Evolutionary conservation across 2,113 vertebrate species (phyloP).

Genomic region (Elanus axillaris): DNA sequence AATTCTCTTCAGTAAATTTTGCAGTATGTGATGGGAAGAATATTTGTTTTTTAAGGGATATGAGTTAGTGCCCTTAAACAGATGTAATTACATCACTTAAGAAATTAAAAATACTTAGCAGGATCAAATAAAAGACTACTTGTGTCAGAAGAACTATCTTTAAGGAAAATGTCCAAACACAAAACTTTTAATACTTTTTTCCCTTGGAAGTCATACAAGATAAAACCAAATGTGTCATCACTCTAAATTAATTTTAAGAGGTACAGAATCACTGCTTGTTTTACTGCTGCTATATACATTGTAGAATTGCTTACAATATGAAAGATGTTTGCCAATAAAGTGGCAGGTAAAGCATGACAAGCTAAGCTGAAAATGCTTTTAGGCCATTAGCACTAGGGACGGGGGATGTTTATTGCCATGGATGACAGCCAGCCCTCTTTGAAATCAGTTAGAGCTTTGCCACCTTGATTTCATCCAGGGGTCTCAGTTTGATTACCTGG

Average conservation of each 20-base stretch:
- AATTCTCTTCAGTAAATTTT: background rate
- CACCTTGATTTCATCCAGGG: background rate
- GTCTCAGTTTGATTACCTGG: background rate
- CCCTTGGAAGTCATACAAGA: background rate
- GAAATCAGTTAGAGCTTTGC: background rate
- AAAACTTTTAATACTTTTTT: background rate
- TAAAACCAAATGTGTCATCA: background rate
- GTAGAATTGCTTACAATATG: background rate
- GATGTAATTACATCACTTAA: background rate
- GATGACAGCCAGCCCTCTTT: background rate
- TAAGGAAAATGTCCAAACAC: background rate
- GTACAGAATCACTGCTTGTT: background rate
- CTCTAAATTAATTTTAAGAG: slow-evolving; percentile 9
- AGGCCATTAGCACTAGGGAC: background rate
- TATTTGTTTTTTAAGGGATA: background rate
- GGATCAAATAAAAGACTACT: background rate
- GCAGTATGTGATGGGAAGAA: background rate
- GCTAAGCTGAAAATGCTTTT: background rate
- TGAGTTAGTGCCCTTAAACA: background rate
- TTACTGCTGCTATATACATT: background rate
- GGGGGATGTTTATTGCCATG: background rate
- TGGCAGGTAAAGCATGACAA: background rate
- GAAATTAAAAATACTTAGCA: background rate
- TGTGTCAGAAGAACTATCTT: background rate
- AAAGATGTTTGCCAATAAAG: slow-evolving; percentile 10